Evolutionary conservation across 2,888 invertebrate species (phyloP), one percentile per base, ranked within the genome.

Genomic region (Ligdia adustata): DNA sequence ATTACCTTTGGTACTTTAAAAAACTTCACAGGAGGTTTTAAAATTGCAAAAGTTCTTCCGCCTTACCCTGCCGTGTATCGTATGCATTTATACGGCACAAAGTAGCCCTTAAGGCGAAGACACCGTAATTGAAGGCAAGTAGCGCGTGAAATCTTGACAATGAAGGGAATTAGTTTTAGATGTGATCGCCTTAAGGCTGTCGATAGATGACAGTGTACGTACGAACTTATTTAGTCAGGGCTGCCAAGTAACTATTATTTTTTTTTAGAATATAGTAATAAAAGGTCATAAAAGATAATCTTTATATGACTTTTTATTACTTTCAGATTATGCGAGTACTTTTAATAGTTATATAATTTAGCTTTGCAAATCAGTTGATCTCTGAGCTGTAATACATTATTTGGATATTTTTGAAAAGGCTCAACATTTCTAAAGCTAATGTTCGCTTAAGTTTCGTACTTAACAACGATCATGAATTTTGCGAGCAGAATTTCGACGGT

Each of bases 91-190:
- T 60, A 61, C 50, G 50, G 58, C 59, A 53, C 57, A 57, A 42
- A 58, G 55, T 45, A 24, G 49, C 55, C 62, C 60, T 47, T 34
- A 31, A 59, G 61, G 52, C 44, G 50, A 51, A 45, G 38, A 16
- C 13, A 15, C 22, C 42, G 61, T 71, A 64, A 77, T 77, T 75
- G 73, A 75, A 75, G 74, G 9, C 61, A 49, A 67, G 60, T 62
- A 69, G 60, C 65, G 74, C 79, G 66, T 77, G 63, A 78, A 81
- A 78, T 73, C 62, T 67, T 15, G 27, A 62, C 56, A 79, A 49
- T 52, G 43, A 52, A 39, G 46, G 39, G 61, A 64, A 60, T 64
- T 60, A 63, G 63, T 68, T 68, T 64, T 67, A 52, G 42, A 49
- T 35, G 20, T 27, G 28, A 46, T 44, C 45, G 46, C 34, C 39